Percentiles rank a stretch among this genome's conserved stretches.
These are phyloP conservation scores for Fissipunctia ypsillon DNA, from an alignment of 2,888 invertebrate species.

Conservation along the genomic window DNA sequence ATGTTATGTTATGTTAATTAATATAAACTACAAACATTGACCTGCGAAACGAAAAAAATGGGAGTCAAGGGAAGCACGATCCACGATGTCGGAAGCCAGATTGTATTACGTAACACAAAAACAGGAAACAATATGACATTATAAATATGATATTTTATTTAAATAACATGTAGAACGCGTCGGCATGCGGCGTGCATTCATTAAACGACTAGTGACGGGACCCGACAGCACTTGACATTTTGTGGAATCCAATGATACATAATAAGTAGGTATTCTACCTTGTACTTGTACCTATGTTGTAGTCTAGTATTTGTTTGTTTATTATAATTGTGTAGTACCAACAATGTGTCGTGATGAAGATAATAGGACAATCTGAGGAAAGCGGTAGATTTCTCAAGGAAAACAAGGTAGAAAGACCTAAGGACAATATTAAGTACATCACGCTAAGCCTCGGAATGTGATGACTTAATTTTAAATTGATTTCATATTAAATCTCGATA, in stretches of 20 bases:
- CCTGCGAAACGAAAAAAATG: conserved; percentile 46
- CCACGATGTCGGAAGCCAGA: conserved; percentile 60
- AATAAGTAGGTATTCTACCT: conserved; percentile 23
- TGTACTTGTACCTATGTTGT: conserved; percentile 7
- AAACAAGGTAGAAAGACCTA: background rate
- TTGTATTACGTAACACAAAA: conserved; percentile 69
- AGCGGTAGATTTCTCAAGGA: background rate
- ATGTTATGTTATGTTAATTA: background rate
- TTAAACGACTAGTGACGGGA: conserved; percentile 62
- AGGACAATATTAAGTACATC: background rate
- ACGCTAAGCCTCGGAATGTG: background rate
- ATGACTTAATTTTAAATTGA: background rate
- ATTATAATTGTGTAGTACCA: conserved; percentile 8
- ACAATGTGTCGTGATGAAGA: background rate
- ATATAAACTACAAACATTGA: conserved; percentile 16
- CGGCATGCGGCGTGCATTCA: conserved; percentile 71
- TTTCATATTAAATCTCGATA: background rate
- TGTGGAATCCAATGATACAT: conserved; percentile 37
- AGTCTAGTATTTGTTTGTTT: conserved; percentile 25
- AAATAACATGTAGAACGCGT: conserved; percentile 72
- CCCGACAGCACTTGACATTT: conserved; percentile 53
- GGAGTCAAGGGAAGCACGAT: conserved; percentile 46
- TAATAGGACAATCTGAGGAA: conserved; percentile 18
- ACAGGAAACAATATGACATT: conserved; percentile 75
- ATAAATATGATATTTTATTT: conserved; percentile 71